Percentiles rank a stretch among this genome's conserved stretches.
Conservation (phyloP, 2,888 invertebrate genomes). For the Eupeodes luniger region DNA sequence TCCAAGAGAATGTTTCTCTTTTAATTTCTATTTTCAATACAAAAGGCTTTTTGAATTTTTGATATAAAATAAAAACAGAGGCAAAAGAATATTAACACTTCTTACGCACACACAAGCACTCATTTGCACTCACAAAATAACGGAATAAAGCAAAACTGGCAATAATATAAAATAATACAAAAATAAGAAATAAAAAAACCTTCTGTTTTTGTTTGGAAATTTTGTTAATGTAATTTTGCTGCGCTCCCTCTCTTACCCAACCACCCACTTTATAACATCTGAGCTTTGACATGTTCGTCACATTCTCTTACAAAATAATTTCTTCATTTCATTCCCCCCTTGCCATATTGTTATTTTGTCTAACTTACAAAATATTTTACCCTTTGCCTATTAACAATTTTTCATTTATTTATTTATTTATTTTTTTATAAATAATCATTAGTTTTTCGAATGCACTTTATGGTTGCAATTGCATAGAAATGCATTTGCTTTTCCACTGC, state of each 20-base stretch:
- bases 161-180: background rate
- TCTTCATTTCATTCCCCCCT: background rate
- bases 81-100: background rate
- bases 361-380: constrained; percentile 27
- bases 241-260: background rate
- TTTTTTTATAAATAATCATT: constrained; percentile 6
- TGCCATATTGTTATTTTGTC: constrained; percentile 5
- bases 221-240: constrained; percentile 13
- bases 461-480: constrained; percentile 7
- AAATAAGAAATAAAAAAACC: background rate
- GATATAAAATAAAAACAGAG: constrained; percentile 55
- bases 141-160: constrained; percentile 28
- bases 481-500: constrained; percentile 2
- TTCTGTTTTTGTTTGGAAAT: constrained; percentile 32
- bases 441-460: constrained; percentile 11
- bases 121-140: constrained; percentile 15
- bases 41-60: background rate
- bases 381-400: constrained; percentile 3
- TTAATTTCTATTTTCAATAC: background rate
- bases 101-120: constrained; percentile 5
- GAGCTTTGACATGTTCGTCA: constrained; percentile 23
- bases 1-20: constrained; percentile 14
- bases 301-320: background rate
- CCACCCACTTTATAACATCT: background rate
- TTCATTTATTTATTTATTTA: background rate